Evolutionary conservation across 2,113 vertebrate genomes (phyloP).

Genomic region (Aplodontia rufa): DNA sequence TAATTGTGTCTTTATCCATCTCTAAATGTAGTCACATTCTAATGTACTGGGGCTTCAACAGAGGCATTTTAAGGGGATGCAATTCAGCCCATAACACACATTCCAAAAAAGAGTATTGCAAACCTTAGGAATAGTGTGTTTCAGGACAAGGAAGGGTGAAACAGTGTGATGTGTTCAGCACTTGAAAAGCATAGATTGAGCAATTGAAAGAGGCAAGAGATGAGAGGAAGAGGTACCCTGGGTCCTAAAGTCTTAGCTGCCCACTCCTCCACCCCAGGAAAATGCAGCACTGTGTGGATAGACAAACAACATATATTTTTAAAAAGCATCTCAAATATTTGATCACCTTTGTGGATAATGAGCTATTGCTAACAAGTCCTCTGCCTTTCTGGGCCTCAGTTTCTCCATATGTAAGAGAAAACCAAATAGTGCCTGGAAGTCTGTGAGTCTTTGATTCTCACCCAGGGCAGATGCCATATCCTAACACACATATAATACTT

Average conservation of each 20-base stretch:
- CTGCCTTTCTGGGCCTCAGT: not conserved
- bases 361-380: not conserved
- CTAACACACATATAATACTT: not conserved
- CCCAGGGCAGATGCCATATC: not conserved
- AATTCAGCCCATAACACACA: not conserved
- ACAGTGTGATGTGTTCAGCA: accelerated
- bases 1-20: not conserved
- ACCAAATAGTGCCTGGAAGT: not conserved
- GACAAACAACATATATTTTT: not conserved
- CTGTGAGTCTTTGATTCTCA: not conserved
- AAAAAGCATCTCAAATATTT: not conserved
- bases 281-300: not conserved
- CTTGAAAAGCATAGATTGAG: not conserved
- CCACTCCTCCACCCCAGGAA: not conserved
- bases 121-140: not conserved
- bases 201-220: not conserved
- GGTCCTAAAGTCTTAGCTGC: too few species aligned
- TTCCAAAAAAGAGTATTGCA: not conserved
- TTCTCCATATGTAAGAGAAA: not conserved
- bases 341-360: not conserved
- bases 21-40: not conserved
- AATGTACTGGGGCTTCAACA: not conserved
- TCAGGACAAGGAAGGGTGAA: not conserved
- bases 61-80: not conserved
- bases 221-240: not conserved